A percentile compares a stretch with the other conserved stretches of the same genome.
These are phyloP conservation scores for Sesamia nonagrioides DNA, from an alignment of 1,140 invertebrate species.

Conservation along the genomic window DNA sequence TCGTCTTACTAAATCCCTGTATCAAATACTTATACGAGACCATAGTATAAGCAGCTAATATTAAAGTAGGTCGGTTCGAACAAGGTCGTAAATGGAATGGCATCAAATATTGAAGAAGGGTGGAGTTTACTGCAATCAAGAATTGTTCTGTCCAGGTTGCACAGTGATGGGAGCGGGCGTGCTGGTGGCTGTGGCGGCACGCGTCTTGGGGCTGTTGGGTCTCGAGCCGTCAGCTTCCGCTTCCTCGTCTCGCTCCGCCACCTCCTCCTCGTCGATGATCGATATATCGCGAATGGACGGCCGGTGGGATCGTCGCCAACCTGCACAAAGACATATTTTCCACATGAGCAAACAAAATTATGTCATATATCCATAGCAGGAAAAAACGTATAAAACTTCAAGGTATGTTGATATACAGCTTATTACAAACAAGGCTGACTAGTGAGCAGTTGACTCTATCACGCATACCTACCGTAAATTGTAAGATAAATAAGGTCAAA, in stretches of 20 bases:
- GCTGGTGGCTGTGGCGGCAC: constrained; percentile 62
- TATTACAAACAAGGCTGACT: constrained; percentile 15
- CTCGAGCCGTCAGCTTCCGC: constrained; percentile 57
- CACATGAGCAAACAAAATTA: not conserved
- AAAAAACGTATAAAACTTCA: constrained; percentile 28
- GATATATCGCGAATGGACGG: constrained; percentile 94
- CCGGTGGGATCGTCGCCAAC: constrained; percentile 92
- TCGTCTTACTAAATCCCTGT: constrained; percentile 33
- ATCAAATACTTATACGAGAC: constrained; percentile 21
- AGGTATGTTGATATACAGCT: not conserved
- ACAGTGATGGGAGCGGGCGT: constrained; percentile 77
- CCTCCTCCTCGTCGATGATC: constrained; percentile 92
- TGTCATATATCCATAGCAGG: not conserved
- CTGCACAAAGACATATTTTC: constrained; percentile 63
- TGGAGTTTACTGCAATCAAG: constrained; percentile 26
- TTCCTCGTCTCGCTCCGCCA: constrained; percentile 77
- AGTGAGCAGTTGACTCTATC: constrained; percentile 44
- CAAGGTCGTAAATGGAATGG: constrained; percentile 20
- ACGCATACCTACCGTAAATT: constrained; percentile 26
- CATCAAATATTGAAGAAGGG: not conserved
- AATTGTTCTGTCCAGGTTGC: constrained; percentile 70
- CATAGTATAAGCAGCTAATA: not conserved
- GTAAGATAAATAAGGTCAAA: constrained; percentile 62
- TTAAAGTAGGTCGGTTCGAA: constrained; percentile 10
- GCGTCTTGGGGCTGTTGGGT: constrained; percentile 56